Base-by-base conservation (phyloP, 2,888 invertebrate species). In the Plebejus melissa region DNA sequence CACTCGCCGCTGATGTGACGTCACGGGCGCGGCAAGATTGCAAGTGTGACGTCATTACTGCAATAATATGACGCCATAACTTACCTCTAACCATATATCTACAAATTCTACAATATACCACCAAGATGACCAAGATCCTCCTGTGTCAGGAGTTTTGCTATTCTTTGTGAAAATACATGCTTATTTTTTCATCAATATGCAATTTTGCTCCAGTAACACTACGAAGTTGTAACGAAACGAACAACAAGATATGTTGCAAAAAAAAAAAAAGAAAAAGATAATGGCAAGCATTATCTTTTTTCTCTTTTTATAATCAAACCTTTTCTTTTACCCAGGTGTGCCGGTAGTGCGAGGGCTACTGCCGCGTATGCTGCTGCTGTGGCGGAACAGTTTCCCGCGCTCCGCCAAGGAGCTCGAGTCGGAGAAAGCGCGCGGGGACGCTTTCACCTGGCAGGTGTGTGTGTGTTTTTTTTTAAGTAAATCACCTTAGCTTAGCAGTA, bases 341-440 rank as follows among this genome's bases (percentile, higher is more conserved):
- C 96, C 98, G 0, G 99, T 99, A 1, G 98, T 99, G 0, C 96
- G 98, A 81, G 98, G 98, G 0, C 94, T 99, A 74, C 90, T 99
- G 74, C 99, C 99, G 0, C 94, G 99, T 77, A 98, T 99, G 97
- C 87, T 99, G 81, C 91, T 99, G 16, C 91, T 99, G 3, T 99
- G 99, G 99, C 96, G 98, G 81, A 99, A 99, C 88, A 99, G 99
- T 41, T 99, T 99, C 89, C 99, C 99, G 0, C 95, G 99, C 74
- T 99, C 99, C 0, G 96, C 96, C 60, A 99, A 99, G 85, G 99
- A 99, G 88, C 94, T 99, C 22, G 99, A 99, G 86, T 98, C 98
- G 0, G 99, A 99, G 90, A 99, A 99, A 82, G 96, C 98, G 22
- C 94, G 99, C 83, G 97, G 98, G 7, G 99, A 99, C 91, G 98